These are phyloP conservation scores for Austrolebias charrua DNA, from an alignment of 2,797 vertebrate genomes.

Conservation along the genomic window DNA sequence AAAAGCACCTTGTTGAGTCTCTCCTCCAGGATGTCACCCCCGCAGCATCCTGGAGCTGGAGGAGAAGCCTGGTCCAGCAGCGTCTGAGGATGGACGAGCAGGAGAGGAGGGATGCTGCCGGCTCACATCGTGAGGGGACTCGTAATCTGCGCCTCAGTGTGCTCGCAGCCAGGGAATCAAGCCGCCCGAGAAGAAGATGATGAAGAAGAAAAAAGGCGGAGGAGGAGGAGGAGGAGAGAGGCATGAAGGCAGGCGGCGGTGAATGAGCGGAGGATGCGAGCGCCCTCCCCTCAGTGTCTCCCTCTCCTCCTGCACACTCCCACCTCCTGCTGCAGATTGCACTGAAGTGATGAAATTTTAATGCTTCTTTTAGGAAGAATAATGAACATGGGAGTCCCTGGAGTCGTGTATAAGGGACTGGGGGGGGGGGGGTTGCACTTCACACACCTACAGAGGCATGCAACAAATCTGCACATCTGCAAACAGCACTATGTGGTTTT, in stretches of 20 bases:
- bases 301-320: slow-evolving; percentile 43
- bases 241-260: slow-evolving; percentile 61
- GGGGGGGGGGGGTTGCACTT: slow-evolving; percentile 29
- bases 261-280: slow-evolving; percentile 62
- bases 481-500: slow-evolving; percentile 24
- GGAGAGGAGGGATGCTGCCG: slow-evolving; percentile 34
- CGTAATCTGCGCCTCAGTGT: slow-evolving; percentile 47
- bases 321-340: slow-evolving; percentile 74
- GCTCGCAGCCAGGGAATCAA: slow-evolving; percentile 38
- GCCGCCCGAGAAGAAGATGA: slow-evolving; percentile 45
- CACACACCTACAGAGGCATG: slow-evolving; percentile 61
- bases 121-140: slow-evolving; percentile 55
- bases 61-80: slow-evolving; percentile 35
- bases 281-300: slow-evolving; percentile 47
- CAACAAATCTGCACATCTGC: slow-evolving; percentile 33
- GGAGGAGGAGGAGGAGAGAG: slow-evolving; percentile 48
- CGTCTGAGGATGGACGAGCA: slow-evolving; percentile 31
- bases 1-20: slow-evolving; percentile 54
- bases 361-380: slow-evolving; percentile 85
- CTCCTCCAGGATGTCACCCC: slow-evolving; percentile 32
- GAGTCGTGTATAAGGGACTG: slow-evolving; percentile 59
- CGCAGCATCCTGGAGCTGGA: slow-evolving; percentile 23
- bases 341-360: slow-evolving; percentile 87
- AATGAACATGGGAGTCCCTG: slow-evolving; percentile 81
- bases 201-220: slow-evolving; percentile 22